Conservation (phyloP, 2,797 vertebrate genomes). For the Dallia pectoralis region DNA sequence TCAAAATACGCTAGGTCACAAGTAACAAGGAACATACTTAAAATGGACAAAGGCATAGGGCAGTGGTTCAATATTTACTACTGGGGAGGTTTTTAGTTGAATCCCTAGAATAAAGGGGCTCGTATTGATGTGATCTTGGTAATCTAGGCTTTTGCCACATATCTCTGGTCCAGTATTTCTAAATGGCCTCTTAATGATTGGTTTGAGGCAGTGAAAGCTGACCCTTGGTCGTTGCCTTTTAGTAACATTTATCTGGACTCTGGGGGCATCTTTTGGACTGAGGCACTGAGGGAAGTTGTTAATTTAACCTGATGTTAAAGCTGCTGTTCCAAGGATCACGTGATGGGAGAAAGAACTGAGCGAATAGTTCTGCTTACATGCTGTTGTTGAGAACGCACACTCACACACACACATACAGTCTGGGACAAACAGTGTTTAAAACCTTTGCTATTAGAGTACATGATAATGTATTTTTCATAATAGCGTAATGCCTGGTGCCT, state of each 20-base stretch:
- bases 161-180: background rate
- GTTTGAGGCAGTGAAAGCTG: background rate
- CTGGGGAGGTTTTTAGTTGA: background rate
- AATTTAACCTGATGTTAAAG: background rate
- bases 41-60: background rate
- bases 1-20: background rate
- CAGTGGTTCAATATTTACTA: background rate
- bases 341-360: background rate
- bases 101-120: background rate
- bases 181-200: background rate
- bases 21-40: background rate
- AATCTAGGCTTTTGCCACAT: background rate
- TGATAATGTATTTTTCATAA: background rate
- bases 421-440: background rate
- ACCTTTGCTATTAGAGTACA: background rate
- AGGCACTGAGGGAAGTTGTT: background rate
- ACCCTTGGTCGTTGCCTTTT: background rate
- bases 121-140: background rate
- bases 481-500: too few species aligned
- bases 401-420: background rate
- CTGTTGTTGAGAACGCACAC: background rate
- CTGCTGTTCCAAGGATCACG: background rate
- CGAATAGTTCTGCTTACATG: background rate
- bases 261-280: background rate
- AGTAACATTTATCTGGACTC: constrained; percentile 1